Conservation (phyloP, 1,140 invertebrate species). For the Drosophila kikkawai region DNA sequence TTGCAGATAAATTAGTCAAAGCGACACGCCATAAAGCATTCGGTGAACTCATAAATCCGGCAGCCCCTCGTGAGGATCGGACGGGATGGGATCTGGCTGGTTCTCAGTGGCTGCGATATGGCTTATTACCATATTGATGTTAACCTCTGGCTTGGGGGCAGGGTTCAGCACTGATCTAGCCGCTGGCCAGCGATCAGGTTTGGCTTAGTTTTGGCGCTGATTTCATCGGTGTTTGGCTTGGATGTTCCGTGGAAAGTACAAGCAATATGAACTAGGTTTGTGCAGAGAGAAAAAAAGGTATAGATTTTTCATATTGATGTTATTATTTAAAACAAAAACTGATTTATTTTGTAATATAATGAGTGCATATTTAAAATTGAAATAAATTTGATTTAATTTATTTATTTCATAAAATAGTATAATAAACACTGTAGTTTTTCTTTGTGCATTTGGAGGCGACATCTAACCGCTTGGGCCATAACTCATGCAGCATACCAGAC, state of each 20-base stretch:
- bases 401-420: too few relatives aligned
- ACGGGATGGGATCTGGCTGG: constrained; percentile 10
- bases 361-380: neutral
- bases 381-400: too few relatives aligned
- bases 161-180: constrained; percentile 75
- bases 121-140: constrained; percentile 84
- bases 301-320: neutral
- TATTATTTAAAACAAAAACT: neutral
- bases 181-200: constrained; percentile 50
- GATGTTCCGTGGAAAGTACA: constrained; percentile 60
- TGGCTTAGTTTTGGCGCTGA: constrained; percentile 60
- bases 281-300: constrained; percentile 18
- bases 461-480: constrained; percentile 58
- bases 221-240: constrained; percentile 57
- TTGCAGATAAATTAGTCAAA: constrained; percentile 84
- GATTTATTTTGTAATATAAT: constrained; percentile 7
- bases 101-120: constrained; percentile 49
- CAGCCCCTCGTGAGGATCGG: constrained; percentile 40
- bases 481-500: constrained; percentile 53
- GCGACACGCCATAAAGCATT: constrained; percentile 84
- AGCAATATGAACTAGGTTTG: constrained; percentile 27
- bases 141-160: constrained; percentile 41
- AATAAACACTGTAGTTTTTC: neutral
- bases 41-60: constrained; percentile 80
- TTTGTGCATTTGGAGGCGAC: constrained; percentile 64